These are phyloP conservation scores for Agrilus biguttatus DNA, from an alignment of 2,888 invertebrate genomes.

Conservation along the genomic window DNA sequence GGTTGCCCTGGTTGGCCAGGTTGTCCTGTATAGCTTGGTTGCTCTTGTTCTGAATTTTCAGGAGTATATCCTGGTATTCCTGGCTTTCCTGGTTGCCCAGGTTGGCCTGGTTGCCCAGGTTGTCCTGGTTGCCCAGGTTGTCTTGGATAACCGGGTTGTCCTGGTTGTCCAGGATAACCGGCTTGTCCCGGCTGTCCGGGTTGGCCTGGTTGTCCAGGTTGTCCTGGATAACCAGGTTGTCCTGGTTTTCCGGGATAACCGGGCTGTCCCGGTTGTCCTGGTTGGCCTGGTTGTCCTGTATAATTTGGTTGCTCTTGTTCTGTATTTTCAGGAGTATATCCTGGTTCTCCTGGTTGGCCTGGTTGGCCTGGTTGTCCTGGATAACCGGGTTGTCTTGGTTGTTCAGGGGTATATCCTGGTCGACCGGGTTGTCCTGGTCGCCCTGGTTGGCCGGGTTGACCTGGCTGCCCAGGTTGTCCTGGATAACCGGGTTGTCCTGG, in stretches of 20 bases:
- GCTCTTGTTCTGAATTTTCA: not conserved
- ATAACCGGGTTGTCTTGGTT: constrained; percentile 2
- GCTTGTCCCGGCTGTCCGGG: constrained; percentile 6
- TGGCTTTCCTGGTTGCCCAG: constrained; percentile 3
- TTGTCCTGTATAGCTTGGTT: constrained; percentile 1
- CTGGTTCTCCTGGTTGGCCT: too few species aligned
- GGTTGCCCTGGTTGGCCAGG: too few species aligned
- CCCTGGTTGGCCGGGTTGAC: constrained; percentile 4
- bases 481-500: not conserved
- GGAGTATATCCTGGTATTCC: not conserved
- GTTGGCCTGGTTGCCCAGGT: constrained; percentile 3
- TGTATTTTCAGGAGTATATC: too few species aligned
- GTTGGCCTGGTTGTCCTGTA: too few species aligned
- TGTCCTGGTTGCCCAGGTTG: constrained; percentile 6
- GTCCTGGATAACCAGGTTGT: constrained; percentile 7
- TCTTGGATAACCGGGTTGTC: not conserved
- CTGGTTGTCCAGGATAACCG: not conserved
- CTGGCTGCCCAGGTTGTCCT: constrained; percentile 4
- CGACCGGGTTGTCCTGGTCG: constrained; percentile 4
- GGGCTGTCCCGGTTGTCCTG: not conserved
- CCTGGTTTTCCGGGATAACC: constrained; percentile 1
- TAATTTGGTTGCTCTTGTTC: too few species aligned
- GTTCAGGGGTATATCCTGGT: not conserved
- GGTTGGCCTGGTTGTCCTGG: not conserved
- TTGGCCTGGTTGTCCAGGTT: constrained; percentile 6